Evolutionary conservation across 2,797 vertebrate species (phyloP).

Genomic region (Channa striata): DNA sequence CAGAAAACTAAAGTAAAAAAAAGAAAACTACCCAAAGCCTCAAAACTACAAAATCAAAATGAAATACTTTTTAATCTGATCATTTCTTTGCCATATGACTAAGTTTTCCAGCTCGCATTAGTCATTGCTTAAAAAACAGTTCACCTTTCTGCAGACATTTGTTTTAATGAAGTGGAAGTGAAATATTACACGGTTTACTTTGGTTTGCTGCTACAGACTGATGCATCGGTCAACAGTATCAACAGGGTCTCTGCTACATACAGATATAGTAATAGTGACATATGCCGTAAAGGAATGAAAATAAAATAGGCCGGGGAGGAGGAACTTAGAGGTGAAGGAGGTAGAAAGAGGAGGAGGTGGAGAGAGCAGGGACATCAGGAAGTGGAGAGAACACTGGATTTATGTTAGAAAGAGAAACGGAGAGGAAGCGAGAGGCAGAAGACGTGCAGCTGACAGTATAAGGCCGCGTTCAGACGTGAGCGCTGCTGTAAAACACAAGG

Average conservation of each 20-base stretch:
- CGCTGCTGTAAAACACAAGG: too few species aligned
- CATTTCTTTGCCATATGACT: background rate
- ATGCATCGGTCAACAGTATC: slow-evolving; percentile 4
- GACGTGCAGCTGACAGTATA: too few species aligned
- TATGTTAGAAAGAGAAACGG: too few species aligned
- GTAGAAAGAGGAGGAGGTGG: background rate
- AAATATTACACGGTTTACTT: background rate
- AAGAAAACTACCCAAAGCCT: background rate
- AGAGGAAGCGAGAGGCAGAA: too few species aligned
- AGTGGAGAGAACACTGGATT: background rate
- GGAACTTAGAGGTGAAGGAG: background rate
- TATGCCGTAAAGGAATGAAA: background rate
- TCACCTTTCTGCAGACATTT: slow-evolving; percentile 12
- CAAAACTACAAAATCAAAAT: background rate
- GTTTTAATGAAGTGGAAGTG: slow-evolving; percentile 25
- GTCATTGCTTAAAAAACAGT: background rate
- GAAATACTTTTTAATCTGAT: background rate
- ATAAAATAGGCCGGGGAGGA: background rate
- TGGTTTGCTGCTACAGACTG: background rate
- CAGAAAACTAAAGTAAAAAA: background rate
- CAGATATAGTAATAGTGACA: slow-evolving; percentile 23
- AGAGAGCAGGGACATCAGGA: background rate
- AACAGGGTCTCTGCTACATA: slow-evolving; percentile 22
- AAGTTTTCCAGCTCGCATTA: background rate
- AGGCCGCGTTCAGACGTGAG: too few species aligned